Evolutionary conservation across 2,888 invertebrate genomes (phyloP).

Genomic region (Hofmannophila pseudospretella): DNA sequence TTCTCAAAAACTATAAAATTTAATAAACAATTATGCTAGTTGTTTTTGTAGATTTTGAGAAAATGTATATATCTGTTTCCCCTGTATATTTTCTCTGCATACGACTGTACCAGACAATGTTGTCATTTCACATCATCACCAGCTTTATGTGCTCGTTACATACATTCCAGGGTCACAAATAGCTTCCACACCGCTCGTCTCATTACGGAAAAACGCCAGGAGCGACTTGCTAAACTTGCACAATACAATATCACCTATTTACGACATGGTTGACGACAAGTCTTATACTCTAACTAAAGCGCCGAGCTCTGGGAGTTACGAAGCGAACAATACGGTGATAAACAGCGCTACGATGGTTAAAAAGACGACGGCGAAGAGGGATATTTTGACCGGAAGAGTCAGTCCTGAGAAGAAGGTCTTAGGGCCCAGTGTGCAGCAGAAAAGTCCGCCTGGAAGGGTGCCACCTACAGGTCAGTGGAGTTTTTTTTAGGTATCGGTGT

Average conservation of each 20-base stretch:
- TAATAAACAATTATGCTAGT: too few relatives aligned
- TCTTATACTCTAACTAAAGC: constrained; percentile 47
- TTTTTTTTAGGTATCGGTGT: too few relatives aligned
- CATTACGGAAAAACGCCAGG: constrained; percentile 36
- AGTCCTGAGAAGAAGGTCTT: constrained; percentile 49
- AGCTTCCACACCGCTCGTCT: constrained; percentile 60
- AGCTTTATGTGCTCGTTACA: not conserved
- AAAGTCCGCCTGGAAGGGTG: constrained; percentile 5
- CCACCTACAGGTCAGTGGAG: constrained; percentile 37
- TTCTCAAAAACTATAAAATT: too few relatives aligned
- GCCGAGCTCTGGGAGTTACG: constrained; percentile 32
- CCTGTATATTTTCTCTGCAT: too few relatives aligned
- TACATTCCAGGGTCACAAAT: constrained; percentile 48
- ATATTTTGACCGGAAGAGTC: constrained; percentile 42
- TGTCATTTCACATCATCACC: not conserved
- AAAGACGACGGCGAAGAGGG: constrained; percentile 46
- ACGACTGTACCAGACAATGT: too few relatives aligned
- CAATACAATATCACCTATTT: constrained; percentile 66
- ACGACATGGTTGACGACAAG: constrained; percentile 52
- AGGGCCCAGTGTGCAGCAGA: constrained; percentile 25
- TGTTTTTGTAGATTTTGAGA: too few relatives aligned
- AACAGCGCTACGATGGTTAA: constrained; percentile 57
- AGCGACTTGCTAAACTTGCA: constrained; percentile 50
- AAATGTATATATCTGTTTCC: too few relatives aligned
- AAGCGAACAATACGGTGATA: constrained; percentile 46